A percentile compares a stretch with the other conserved stretches of the same genome.
These are phyloP conservation scores for Thereva nobilitata DNA, from an alignment of 2,888 invertebrate genomes.

Conservation along the genomic window DNA sequence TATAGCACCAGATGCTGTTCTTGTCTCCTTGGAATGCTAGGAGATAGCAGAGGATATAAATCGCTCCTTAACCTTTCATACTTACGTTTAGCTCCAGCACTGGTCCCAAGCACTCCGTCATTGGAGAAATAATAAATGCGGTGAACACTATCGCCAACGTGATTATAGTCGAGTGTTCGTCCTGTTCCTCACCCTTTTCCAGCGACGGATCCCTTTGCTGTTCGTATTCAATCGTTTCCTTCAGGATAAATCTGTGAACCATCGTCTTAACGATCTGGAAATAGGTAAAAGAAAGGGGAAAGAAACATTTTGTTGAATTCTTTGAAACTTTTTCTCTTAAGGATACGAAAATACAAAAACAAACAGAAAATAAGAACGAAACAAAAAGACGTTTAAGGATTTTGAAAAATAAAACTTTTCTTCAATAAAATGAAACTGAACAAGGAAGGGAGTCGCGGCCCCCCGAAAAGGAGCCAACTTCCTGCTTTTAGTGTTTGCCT, in stretches of 20 bases:
- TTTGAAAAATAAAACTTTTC: no score
- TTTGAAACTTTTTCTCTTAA: not conserved
- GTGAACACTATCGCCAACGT: slow-evolving; percentile 67
- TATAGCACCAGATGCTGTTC: no score
- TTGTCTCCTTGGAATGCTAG: not conserved
- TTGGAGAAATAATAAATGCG: slow-evolving; percentile 75
- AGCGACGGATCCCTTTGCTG: slow-evolving; percentile 56
- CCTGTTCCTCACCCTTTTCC: slow-evolving; percentile 54
- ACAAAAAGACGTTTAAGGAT: no score
- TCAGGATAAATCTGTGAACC: slow-evolving; percentile 55
- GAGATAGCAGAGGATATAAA: not conserved
- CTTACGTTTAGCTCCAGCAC: slow-evolving; percentile 80
- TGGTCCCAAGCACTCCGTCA: slow-evolving; percentile 81
- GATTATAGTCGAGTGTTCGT: slow-evolving; percentile 55
- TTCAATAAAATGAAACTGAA: no score
- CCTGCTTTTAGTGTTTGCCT: no score
- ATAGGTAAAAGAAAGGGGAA: slow-evolving; percentile 28
- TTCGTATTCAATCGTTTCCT: slow-evolving; percentile 56
- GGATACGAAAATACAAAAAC: not conserved
- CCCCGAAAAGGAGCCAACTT: no score
- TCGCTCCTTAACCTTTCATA: slow-evolving; percentile 13
- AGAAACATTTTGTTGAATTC: not conserved
- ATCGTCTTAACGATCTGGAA: slow-evolving; percentile 56
- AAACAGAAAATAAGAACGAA: no score
- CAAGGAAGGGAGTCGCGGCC: no score